Base-by-base conservation (phyloP, 2,113 vertebrate species). In the Polypterus bichir region DNA sequence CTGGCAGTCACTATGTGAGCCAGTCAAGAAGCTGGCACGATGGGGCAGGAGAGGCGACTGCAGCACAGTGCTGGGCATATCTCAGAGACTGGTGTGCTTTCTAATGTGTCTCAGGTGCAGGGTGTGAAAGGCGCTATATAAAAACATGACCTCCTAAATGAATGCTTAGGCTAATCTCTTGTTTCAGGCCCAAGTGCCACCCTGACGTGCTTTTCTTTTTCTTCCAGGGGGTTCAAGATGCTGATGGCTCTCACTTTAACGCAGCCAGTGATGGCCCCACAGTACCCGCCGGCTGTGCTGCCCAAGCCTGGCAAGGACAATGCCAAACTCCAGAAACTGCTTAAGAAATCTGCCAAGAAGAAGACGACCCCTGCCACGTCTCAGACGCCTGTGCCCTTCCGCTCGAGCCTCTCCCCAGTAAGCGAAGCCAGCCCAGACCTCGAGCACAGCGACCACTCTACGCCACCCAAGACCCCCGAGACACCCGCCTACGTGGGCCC, bases 291-390 rank as follows among this genome's bases (percentile, higher is more conserved):
- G 0, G 89, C 92, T 4, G 71, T 92, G 55, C 73, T 90, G 1
- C 93, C 93, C 9, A 98, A 97, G 73, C 93, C 93, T 0, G 76
- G 84, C 9, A 93, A 89, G 70, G 91, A 93, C 78, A 96, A 93
- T 54, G 75, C 82, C 3, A 74, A 81, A 5, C 83, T 98, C 54
- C 93, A 94, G 77, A 88, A 81, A 53, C 83, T 97, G 5, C 81
- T 94, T 73, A 89, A 89, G 73, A 93, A 89, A 74, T 81, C 84
- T 0, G 74, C 83, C 57, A 87, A 85, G 74, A 92, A 82, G 69
- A 91, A 82, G 1, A 64, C 71, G 0, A 3, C 69, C 9, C 76
- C 81, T 58, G 78, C 81, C 60, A 58, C 69, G 45, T 74, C 74
- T 51, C 82, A 85, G 62, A 64, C 76, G 0, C 72, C 81, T 0